These are phyloP conservation scores for Chironomus riparius DNA, from an alignment of 2,888 invertebrate species.

Conservation along the genomic window DNA sequence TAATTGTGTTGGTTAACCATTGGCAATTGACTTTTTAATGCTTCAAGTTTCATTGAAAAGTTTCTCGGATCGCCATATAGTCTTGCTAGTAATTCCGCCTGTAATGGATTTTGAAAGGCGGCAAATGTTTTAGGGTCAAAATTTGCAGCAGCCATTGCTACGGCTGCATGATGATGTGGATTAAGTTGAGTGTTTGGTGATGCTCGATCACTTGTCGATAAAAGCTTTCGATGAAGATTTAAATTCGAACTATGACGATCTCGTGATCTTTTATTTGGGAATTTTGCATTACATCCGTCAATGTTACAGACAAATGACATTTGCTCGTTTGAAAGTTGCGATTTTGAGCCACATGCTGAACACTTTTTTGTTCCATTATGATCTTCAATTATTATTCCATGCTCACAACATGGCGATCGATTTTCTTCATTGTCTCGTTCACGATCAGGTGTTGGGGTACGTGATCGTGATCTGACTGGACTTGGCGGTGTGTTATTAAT, in stretches of 20 bases:
- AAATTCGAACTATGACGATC: slow-evolving; percentile 88
- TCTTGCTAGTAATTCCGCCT: slow-evolving; percentile 69
- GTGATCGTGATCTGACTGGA: slow-evolving; percentile 51
- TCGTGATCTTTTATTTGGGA: slow-evolving; percentile 84
- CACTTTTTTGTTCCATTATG: slow-evolving; percentile 86
- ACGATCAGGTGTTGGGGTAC: slow-evolving; percentile 50
- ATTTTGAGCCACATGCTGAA: slow-evolving; percentile 87
- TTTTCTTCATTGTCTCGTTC: slow-evolving; percentile 53
- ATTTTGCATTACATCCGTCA: slow-evolving; percentile 90
- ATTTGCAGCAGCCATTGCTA: not conserved
- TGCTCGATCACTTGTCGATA: slow-evolving; percentile 54
- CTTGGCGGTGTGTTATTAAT: slow-evolving; percentile 46
- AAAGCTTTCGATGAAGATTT: slow-evolving; percentile 80
- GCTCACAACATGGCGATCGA: slow-evolving; percentile 63
- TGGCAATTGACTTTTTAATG: slow-evolving; percentile 45
- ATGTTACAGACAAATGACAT: slow-evolving; percentile 91
- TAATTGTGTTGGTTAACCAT: slow-evolving; percentile 19
- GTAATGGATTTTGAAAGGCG: slow-evolving; percentile 46
- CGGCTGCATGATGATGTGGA: slow-evolving; percentile 34
- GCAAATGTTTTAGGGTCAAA: slow-evolving; percentile 33
- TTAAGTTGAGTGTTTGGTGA: slow-evolving; percentile 44
- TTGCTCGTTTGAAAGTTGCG: slow-evolving; percentile 92
- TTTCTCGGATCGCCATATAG: slow-evolving; percentile 63
- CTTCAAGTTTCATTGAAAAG: slow-evolving; percentile 46
- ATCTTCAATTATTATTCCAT: slow-evolving; percentile 56